Base-by-base conservation (phyloP, 2,797 vertebrate genomes). In the Gymnoscopelus braueri region DNA sequence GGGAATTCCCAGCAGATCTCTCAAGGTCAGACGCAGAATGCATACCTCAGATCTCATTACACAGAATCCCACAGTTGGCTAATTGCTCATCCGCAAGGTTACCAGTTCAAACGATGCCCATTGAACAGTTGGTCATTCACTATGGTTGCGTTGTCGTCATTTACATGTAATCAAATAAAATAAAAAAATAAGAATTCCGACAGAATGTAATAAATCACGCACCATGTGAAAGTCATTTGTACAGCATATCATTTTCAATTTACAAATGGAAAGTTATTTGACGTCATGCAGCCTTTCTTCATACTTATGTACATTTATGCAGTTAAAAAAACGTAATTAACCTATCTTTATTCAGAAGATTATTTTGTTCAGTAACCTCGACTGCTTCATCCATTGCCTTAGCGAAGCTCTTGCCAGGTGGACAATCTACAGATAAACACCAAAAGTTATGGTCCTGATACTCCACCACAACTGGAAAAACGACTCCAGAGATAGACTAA, bases 1-100 rank as follows among this genome's bases (percentile, higher is more conserved):
- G 86, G 85, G 74, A 86, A 87, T 70, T 64, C 87, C 84, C 50
- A 69, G 57, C 23, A 67, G 39, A 78, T 81, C 50, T 78, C 39
- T 71, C 24, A 62, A 58, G 12, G 19, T 86, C 77, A 78, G 39
- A 44, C 48, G 39, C 74, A 79, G 77, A 82, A 84, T 80, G 77
- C 71, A 68, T 65, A 65, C 64, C 77, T 82, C 67, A 85, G 67
- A 85, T 81, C 67, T 71, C 19, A 71, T 78, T 52, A 55, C 63
- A 65, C 59, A 69, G 32, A n/a, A 73, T 48, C 58, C 74, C 15
- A 56, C 60, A 70, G 72, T 67, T 58, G 78, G 72, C 72, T 73
- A 85, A 82, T 58, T 76, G 63, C 61, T 71, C 35, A 74, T 81
- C 64, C 65, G 23, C 49, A 73, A 52, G 72, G 60, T 69, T 67